Base-by-base conservation (phyloP, 2,888 invertebrate genomes). In the Latheticus oryzae region DNA sequence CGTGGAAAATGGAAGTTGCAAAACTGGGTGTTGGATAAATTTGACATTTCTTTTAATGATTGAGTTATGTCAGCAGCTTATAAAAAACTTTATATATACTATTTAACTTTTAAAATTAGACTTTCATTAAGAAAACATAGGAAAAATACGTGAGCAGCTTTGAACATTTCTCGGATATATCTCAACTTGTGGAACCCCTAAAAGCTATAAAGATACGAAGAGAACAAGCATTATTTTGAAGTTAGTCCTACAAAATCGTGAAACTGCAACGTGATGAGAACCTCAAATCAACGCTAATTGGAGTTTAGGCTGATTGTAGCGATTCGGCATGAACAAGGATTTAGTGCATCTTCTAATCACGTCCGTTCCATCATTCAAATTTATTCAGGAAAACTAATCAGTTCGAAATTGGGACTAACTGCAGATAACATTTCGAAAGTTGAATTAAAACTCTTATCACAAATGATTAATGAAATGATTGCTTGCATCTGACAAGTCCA, bases 281-380 rank as follows among this genome's bases (percentile, higher is more conserved):
- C 26, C 21, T 35, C 35, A 35, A 48, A 48, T 48, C 35, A 50
- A 37, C 28, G 13, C 9, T 42, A 50, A 50, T 50, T 50, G 24
- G 26, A 50, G 23, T 38, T 50, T 37, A 50, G 50, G 26, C 15
- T 26, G 50, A 50, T 50, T 24, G 47, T 47, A 23, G 9, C 15
- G 47, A 47, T 47, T 33, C 11, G 24, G 9, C 11, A 30, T 12
- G 12, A 45, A 32, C 12, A 16, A 9, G 32, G 24, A 11, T 47
- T 13, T 21, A 47, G 47, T 47, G 47, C 32, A 47, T 33, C 47
- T 11, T 8, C 32, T 47, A 47, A 47, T 47, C 33, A 47, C 47
- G 47, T 33, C 42, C 42, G 42, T 17, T 42, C 42, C 9, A 42
- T 42, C 42, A 42, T 42, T 42, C 42, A 42, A 42, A 42, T 24